phyloP scores from a whole-genome alignment of 2,888 invertebrate species.

The Epistrophe eligans region DNA sequence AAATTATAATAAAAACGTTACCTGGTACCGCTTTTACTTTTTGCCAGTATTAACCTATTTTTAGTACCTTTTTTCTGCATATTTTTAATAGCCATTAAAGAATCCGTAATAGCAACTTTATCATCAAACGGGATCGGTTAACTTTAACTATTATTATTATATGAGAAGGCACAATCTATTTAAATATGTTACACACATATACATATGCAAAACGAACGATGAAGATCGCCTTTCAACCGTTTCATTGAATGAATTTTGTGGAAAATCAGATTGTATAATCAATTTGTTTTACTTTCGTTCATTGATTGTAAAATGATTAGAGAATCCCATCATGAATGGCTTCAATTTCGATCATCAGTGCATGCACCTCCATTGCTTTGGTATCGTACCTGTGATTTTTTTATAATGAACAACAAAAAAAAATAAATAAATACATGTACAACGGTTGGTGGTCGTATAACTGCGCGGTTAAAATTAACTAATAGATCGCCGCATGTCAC shows the following conservation, averaged over 20 bases:
- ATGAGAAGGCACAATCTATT: neutral
- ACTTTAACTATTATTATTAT: slow-evolving; percentile 38
- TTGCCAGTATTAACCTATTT: neutral
- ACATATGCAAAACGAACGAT: slow-evolving; percentile 3
- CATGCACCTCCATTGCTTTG: neutral
- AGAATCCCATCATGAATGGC: slow-evolving; percentile 41
- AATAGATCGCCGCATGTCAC: slow-evolving; percentile 58
- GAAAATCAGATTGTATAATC: slow-evolving; percentile 54
- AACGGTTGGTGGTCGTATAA: slow-evolving; percentile 41
- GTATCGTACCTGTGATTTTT: neutral
- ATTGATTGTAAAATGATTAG: slow-evolving; percentile 52
- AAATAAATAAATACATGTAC: neutral
- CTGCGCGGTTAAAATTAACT: slow-evolving; percentile 56
- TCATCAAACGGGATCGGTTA: slow-evolving; percentile 25
- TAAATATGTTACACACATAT: slow-evolving; percentile 19
- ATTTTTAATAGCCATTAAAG: neutral
- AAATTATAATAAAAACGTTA: neutral
- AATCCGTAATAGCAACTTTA: slow-evolving; percentile 19
- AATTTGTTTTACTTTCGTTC: slow-evolving; percentile 65
- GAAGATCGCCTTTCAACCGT: slow-evolving; percentile 22
- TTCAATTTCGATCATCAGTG: slow-evolving; percentile 12
- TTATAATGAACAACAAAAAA: neutral
- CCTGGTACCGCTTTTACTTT: neutral
- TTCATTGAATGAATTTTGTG: slow-evolving; percentile 31
- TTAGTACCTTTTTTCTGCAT: neutral